phyloP scores from a whole-genome alignment of 2,888 invertebrate species.

The Aphrophora alni region DNA sequence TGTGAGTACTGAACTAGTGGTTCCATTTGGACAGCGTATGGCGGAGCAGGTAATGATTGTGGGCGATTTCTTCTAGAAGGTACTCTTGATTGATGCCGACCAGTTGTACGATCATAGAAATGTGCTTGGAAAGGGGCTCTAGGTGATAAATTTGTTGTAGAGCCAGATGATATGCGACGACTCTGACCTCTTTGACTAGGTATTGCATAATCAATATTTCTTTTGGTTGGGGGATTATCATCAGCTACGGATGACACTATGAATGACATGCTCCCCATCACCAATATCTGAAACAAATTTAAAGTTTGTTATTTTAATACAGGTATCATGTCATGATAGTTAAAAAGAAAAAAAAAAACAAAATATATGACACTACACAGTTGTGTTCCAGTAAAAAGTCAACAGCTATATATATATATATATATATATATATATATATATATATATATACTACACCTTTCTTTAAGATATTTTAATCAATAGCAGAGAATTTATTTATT shows the following conservation, averaged over 20 bases:
- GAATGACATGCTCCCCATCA: background rate
- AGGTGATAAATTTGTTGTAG: background rate
- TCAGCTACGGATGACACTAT: background rate
- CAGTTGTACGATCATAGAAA: background rate
- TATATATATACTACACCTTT: no score
- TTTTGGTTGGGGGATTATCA: background rate
- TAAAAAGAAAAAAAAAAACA: no score
- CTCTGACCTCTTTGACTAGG: background rate
- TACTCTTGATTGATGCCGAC: background rate
- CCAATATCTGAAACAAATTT: background rate
- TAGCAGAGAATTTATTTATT: no score
- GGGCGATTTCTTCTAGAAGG: conserved; percentile 38
- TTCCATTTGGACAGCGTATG: conserved; percentile 82
- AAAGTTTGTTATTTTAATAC: no score
- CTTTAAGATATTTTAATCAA: no score
- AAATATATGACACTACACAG: no score
- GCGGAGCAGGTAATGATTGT: conserved; percentile 59
- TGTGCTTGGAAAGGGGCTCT: background rate
- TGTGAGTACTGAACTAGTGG: conserved; percentile 81
- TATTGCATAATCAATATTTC: background rate
- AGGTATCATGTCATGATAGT: no score
- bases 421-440: no score
- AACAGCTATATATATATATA: no score
- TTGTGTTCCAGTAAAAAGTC: no score
- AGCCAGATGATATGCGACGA: background rate